Conservation (phyloP, 1,140 invertebrate species). For the Arctopsyche grandis region DNA sequence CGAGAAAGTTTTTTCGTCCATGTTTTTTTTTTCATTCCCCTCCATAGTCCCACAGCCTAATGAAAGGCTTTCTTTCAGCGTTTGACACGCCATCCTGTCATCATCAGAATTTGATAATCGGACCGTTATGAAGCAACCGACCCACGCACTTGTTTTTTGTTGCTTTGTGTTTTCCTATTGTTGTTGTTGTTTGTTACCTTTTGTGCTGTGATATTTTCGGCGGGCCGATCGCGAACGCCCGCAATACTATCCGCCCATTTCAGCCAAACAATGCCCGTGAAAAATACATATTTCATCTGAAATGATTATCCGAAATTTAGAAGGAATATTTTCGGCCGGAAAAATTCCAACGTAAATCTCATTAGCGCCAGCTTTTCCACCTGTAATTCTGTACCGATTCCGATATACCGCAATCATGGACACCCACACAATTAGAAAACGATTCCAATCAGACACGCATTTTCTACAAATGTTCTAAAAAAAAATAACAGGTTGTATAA, state of each 20-base stretch:
- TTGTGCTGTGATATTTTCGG: slow-evolving; percentile 10
- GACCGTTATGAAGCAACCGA: slow-evolving; percentile 15
- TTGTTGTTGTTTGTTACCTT: slow-evolving; percentile 22
- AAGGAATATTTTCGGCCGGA: background rate
- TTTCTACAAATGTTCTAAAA: background rate
- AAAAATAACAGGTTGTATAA: too few species aligned
- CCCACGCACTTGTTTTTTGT: slow-evolving; percentile 31
- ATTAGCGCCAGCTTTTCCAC: background rate
- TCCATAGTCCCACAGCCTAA: slow-evolving; percentile 8
- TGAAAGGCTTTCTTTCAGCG: slow-evolving; percentile 44
- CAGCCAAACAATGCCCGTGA: background rate
- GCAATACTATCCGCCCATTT: background rate
- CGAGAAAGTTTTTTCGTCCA: slow-evolving; percentile 16
- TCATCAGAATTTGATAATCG: slow-evolving; percentile 46
- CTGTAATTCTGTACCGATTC: background rate
- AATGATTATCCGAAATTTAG: background rate
- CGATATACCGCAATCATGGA: background rate
- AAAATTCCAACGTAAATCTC: background rate
- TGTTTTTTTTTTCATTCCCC: slow-evolving; percentile 18
- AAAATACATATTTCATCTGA: background rate
- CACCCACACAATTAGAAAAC: slow-evolving; percentile 11
- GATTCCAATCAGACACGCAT: background rate
- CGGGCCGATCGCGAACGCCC: background rate
- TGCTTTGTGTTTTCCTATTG: slow-evolving; percentile 12
- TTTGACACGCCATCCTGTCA: slow-evolving; percentile 51